Base-by-base conservation (phyloP, 2,113 vertebrate genomes). In the Aythya baeri region DNA sequence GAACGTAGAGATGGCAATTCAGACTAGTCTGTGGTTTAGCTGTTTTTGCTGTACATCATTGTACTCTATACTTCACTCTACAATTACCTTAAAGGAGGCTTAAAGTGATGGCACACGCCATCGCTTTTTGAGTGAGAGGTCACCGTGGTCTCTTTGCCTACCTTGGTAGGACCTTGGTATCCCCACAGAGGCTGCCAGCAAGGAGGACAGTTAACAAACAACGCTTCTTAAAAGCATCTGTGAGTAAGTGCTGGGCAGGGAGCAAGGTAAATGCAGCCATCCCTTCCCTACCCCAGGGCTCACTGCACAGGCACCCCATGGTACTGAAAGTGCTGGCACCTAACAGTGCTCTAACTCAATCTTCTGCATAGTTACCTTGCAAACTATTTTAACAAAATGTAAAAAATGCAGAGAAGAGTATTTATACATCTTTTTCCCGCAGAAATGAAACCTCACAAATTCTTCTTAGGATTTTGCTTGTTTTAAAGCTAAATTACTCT, bases 291-390 rank as follows among this genome's bases (percentile, higher is more conserved):
- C 41, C 3, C 43, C 43, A 71, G 21, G 15, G 11, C 11, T 22
- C 32, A 23, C 0, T 62, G 36, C 74, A 87, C 52, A 43, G 16
- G 17, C 13, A 17, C 13, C 46, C n/a, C 31, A 5, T 0, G 3
- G 61, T 25, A 67, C 72, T 32, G 58, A 29, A 84, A 62, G 59
- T 14, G 20, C 11, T 41, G 11, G 12, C 38, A 38, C 25, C 57
- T 41, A 63, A 55, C 49, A 75, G 72, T 4, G 22, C 18, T 27
- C 26, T 36, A 52, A 72, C 49, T 77, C 32, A 43, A 61, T 38
- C 17, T 17, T 59, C 52, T 52, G 10, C 23, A 34, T 1, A 54
- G 17, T 21, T 34, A 38, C 6, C 54, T 8, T 57, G 25, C 49
- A 88, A 88, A 57, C 9, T 38, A 23, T 29, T 46, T 71, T 3